phyloP scores from a whole-genome alignment of 2,888 invertebrate genomes.

The Euclidia mi region DNA sequence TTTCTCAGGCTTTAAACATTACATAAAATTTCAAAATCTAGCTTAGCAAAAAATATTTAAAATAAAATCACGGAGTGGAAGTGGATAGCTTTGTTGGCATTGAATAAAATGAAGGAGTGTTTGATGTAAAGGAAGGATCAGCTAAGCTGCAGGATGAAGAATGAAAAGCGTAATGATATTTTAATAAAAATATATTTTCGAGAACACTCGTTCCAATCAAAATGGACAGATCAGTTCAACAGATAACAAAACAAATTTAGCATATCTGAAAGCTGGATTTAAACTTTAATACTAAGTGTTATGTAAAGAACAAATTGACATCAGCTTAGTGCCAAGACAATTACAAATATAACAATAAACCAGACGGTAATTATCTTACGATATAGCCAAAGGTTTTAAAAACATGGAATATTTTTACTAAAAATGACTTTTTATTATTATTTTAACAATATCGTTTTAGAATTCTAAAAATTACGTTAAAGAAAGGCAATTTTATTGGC shows the following conservation, averaged over 20 bases:
- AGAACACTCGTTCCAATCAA: slow-evolving; percentile 81
- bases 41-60: slow-evolving; percentile 49
- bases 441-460: slow-evolving; percentile 65
- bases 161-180: slow-evolving; percentile 86
- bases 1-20: slow-evolving; percentile 17
- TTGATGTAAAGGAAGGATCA: slow-evolving; percentile 61
- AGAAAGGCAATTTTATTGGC: slow-evolving; percentile 82
- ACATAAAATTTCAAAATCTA: slow-evolving; percentile 28
- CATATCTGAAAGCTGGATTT: slow-evolving; percentile 82
- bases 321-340: slow-evolving; percentile 70
- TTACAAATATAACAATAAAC: slow-evolving; percentile 62
- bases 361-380: slow-evolving; percentile 53
- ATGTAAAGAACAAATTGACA: slow-evolving; percentile 71
- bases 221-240: slow-evolving; percentile 85
- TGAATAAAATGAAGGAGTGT: slow-evolving; percentile 43
- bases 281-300: slow-evolving; percentile 68
- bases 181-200: slow-evolving; percentile 86
- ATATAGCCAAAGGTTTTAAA: slow-evolving; percentile 60
- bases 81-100: slow-evolving; percentile 32
- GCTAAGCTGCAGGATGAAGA: slow-evolving; percentile 80
- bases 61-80: slow-evolving; percentile 42
- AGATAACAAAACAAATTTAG: slow-evolving; percentile 73
- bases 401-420: slow-evolving; percentile 63
- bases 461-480: slow-evolving; percentile 63
- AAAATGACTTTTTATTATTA: slow-evolving; percentile 56